These are phyloP conservation scores for Pristiophorus japonicus DNA, from an alignment of 2,113 vertebrate genomes.

Conservation along the genomic window DNA sequence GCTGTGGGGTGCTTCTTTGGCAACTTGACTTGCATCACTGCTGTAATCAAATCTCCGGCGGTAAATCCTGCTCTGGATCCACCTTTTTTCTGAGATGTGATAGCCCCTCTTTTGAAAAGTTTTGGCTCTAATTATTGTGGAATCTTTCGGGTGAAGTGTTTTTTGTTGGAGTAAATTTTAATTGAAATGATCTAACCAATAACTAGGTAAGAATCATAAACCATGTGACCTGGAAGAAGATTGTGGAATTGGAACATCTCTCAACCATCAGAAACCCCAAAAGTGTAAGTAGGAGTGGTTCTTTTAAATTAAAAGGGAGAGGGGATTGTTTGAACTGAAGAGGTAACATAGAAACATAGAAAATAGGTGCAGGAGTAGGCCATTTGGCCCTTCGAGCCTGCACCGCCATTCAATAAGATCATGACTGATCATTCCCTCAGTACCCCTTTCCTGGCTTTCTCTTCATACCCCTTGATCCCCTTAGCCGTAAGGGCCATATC, in stretches of 20 bases:
- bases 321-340: background rate
- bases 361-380: no score
- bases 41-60: no score
- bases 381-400: no score
- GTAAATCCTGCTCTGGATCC: background rate
- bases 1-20: background rate
- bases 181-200: background rate
- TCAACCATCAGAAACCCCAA: slow-evolving; percentile 59
- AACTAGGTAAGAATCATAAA: slow-evolving; percentile 83
- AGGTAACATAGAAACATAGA: background rate
- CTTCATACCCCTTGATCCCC: no score
- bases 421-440: no score
- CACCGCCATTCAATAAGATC: no score
- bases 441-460: no score
- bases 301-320: background rate
- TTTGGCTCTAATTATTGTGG: background rate
- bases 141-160: background rate
- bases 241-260: slow-evolving; percentile 76
- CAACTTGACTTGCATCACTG: background rate
- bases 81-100: background rate
- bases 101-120: background rate
- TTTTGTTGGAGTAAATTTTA: background rate
- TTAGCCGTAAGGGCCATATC: no score
- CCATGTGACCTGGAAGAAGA: slow-evolving; percentile 89
- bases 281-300: slow-evolving; percentile 62